Evolutionary conservation across 2,888 invertebrate genomes (phyloP).

Genomic region (Melinaea marsaeus): DNA sequence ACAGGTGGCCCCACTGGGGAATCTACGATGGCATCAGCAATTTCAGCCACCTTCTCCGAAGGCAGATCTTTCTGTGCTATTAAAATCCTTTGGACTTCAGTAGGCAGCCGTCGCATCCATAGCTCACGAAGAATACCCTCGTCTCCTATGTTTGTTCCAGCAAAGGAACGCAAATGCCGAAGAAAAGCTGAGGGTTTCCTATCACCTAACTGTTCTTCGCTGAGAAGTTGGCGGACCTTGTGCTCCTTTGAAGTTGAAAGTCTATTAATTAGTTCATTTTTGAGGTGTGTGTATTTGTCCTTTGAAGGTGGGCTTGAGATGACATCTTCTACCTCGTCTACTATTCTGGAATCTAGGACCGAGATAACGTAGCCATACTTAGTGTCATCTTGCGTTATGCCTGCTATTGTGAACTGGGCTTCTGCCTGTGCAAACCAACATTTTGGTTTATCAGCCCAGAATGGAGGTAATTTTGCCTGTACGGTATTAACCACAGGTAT

Average conservation of each 20-base stretch:
- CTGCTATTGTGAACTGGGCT: conserved; percentile 12
- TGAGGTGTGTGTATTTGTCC: conserved; percentile 18
- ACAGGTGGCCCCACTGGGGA: too few relatives aligned
- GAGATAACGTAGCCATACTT: conserved; percentile 20
- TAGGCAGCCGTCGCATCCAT: conserved; percentile 11
- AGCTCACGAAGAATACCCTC: conserved; percentile 6
- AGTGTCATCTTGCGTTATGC: conserved; percentile 11
- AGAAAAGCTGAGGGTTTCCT: conserved; percentile 21
- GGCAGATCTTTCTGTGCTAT: conserved; percentile 2
- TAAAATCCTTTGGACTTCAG: conserved; percentile 9
- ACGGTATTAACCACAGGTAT: too few relatives aligned
- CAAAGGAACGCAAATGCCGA: conserved; percentile 12
- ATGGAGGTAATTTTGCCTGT: conserved; percentile 16
- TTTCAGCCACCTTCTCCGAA: conserved; percentile 8
- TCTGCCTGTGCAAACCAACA: conserved; percentile 24
- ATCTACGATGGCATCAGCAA: conserved; percentile 9
- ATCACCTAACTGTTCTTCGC: conserved; percentile 23
- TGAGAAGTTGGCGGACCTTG: conserved; percentile 13
- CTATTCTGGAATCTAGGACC: conserved; percentile 10
- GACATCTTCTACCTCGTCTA: conserved; percentile 20
- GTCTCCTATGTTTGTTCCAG: background rate
- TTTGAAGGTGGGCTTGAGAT: conserved; percentile 18
- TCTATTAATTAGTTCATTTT: conserved; percentile 18
- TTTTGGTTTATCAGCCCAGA: conserved; percentile 18
- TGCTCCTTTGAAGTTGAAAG: conserved; percentile 23